Percentiles rank a stretch among this genome's conserved stretches.
These are phyloP conservation scores for Steinernema feltiae DNA, from an alignment of 1,140 invertebrate genomes.

Conservation along the genomic window DNA sequence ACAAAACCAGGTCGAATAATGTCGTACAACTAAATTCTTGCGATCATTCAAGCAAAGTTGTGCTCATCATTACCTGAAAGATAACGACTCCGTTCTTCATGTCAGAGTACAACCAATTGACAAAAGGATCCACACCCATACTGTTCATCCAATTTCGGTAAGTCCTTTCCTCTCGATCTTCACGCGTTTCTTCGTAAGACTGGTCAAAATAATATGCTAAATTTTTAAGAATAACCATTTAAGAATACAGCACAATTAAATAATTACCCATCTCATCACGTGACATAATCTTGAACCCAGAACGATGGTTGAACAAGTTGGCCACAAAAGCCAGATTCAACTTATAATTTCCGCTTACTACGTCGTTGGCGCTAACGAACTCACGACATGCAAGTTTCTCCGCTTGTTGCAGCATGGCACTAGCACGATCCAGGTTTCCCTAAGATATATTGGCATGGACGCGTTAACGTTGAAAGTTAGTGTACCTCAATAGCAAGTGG, in stretches of 20 bases:
- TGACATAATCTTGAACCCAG: constrained; percentile 65
- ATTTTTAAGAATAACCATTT: constrained; percentile 20
- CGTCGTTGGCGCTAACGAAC: constrained; percentile 87
- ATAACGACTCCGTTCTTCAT: constrained; percentile 91
- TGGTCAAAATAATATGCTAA: constrained; percentile 47
- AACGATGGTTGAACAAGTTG: constrained; percentile 97
- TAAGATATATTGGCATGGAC: constrained; percentile 20
- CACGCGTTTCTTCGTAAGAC: constrained; percentile 73
- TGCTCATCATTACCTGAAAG: constrained; percentile 73
- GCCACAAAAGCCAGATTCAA: constrained; percentile 97
- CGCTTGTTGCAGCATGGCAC: constrained; percentile 90
- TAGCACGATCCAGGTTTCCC: constrained; percentile 69
- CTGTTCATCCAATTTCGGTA: constrained; percentile 99
- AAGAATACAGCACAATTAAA: not conserved
- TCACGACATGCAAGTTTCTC: constrained; percentile 87
- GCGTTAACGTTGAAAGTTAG: constrained; percentile 8
- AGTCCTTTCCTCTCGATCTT: constrained; percentile 74
- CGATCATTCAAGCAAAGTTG: constrained; percentile 21
- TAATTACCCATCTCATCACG: constrained; percentile 56
- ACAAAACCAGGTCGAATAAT: constrained; percentile 92
- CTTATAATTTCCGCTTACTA: constrained; percentile 92
- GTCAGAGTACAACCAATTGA: constrained; percentile 95
- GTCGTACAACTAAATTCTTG: constrained; percentile 69
- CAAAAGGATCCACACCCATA: constrained; percentile 88
- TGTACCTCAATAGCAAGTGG: constrained; percentile 65